These are phyloP conservation scores for Pandemis corylana DNA, from an alignment of 2,888 invertebrate species.

Conservation along the genomic window DNA sequence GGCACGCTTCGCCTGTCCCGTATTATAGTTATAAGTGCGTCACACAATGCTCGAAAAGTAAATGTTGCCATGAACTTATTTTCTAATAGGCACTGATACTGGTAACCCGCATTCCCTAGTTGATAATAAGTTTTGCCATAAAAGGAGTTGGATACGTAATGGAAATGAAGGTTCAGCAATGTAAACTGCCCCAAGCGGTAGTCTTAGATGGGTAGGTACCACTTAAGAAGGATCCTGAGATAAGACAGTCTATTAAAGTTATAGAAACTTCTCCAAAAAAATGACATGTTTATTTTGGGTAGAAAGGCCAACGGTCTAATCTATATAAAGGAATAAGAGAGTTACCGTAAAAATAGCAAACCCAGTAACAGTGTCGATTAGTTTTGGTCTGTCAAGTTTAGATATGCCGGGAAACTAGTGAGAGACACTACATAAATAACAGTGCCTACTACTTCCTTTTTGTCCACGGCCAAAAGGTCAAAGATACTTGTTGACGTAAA, in stretches of 20 bases:
- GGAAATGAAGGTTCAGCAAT: background rate
- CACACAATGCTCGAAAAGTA: slow-evolving; percentile 3
- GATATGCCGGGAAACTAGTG: slow-evolving; percentile 24
- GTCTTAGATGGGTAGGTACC: background rate
- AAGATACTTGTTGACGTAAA: slow-evolving; percentile 1
- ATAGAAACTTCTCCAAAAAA: no score
- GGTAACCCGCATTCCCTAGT: background rate
- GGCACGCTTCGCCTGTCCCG: slow-evolving; percentile 36
- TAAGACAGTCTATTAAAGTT: no score
- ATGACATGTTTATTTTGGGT: background rate
- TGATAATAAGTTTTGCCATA: background rate
- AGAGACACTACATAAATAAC: slow-evolving; percentile 27
- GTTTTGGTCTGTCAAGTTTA: slow-evolving; percentile 19
- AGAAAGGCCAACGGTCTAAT: background rate
- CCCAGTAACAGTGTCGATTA: slow-evolving; percentile 19
- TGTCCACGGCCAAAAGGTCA: slow-evolving; percentile 20
- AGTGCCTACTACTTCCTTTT: slow-evolving; percentile 39
- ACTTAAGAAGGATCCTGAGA: background rate
- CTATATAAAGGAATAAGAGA: background rate
- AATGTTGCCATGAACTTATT: background rate
- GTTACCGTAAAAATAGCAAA: background rate
- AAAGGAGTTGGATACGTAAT: background rate
- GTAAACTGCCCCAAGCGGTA: no score
- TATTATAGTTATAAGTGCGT: slow-evolving; percentile 37
- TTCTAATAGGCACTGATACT: slow-evolving; percentile 21